phyloP scores from a whole-genome alignment of 2,888 invertebrate genomes.

The Idaea dimidiata region DNA sequence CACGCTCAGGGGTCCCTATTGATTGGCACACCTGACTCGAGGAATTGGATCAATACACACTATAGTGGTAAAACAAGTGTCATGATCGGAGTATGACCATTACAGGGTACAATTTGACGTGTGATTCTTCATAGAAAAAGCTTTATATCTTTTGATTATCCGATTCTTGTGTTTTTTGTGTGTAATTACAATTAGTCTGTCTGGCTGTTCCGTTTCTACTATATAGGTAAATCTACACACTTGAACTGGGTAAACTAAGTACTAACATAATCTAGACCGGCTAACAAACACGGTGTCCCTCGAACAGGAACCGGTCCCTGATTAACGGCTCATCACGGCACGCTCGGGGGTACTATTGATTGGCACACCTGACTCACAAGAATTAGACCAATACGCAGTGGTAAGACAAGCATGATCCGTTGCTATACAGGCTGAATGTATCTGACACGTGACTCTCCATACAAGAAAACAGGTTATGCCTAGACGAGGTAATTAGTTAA shows the following conservation, averaged over 20 bases:
- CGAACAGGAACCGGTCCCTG: background rate
- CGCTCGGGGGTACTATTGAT: slow-evolving; percentile 1
- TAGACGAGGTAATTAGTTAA: no score
- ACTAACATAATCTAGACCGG: background rate
- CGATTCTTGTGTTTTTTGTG: no score
- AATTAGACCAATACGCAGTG: slow-evolving; percentile 1
- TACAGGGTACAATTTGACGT: no score
- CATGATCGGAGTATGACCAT: background rate
- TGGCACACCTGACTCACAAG: background rate
- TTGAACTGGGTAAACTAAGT: no score
- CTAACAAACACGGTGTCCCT: background rate
- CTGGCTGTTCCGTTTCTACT: no score
- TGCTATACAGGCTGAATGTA: no score
- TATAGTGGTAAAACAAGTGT: background rate
- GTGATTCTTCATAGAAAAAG: no score
- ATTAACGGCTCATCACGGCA: slow-evolving; percentile 2
- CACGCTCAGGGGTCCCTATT: slow-evolving; percentile 1
- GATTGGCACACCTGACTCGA: background rate
- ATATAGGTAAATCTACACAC: no score
- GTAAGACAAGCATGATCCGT: background rate
- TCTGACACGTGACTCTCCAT: no score
- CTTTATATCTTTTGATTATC: no score
- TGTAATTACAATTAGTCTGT: no score
- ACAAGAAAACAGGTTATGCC: no score
- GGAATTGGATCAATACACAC: slow-evolving; percentile 2